Conservation (phyloP, 2,888 invertebrate species). For the Stegophylla sp. region DNA sequence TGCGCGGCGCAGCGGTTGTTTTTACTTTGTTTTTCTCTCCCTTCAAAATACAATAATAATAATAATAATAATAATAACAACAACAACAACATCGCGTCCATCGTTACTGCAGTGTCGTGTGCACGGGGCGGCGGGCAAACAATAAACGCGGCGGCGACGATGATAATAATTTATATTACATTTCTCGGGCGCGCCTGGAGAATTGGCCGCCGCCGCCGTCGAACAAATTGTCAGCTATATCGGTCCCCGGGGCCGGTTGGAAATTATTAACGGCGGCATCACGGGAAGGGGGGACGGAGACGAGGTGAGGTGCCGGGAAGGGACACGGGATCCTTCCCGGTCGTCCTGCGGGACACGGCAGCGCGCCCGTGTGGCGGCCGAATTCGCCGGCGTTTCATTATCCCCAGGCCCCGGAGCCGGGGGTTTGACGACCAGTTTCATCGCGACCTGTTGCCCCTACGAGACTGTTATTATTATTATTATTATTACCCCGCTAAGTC, state of each 20-base stretch:
- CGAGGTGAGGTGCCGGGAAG: background rate
- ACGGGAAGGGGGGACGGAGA: background rate
- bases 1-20: no score
- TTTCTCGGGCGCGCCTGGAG: slow-evolving; percentile 43
- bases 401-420: no score
- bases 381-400: no score
- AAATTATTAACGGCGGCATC: slow-evolving; percentile 49
- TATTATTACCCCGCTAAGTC: no score
- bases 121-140: background rate
- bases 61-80: no score
- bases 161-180: slow-evolving; percentile 40
- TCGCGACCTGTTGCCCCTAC: no score
- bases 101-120: background rate
- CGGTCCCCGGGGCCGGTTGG: slow-evolving; percentile 49
- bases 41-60: no score
- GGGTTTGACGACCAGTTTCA: no score
- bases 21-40: no score
- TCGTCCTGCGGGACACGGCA: slow-evolving; percentile 39
- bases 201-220: slow-evolving; percentile 36
- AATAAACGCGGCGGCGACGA: background rate
- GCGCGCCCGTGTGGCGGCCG: background rate
- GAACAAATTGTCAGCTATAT: slow-evolving; percentile 57
- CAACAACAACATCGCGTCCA: no score
- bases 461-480: no score
- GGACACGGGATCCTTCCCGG: background rate